Conservation (phyloP, 2,888 invertebrate genomes). For the Lepidocyrtoides sp. region DNA sequence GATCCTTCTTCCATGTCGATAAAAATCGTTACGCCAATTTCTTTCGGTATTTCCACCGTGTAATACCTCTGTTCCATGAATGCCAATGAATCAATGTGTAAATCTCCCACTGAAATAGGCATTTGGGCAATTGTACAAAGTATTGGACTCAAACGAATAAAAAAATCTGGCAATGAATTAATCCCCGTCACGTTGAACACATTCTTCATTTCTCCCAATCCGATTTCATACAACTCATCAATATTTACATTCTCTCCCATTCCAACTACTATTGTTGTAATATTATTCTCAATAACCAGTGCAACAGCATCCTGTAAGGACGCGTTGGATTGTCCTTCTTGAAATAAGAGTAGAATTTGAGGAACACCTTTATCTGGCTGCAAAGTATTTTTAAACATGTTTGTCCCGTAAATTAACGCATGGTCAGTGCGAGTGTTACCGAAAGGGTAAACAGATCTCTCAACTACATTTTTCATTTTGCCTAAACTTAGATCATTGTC, state of each 20-base stretch:
- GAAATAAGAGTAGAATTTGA: constrained; percentile 65
- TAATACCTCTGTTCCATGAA: constrained; percentile 71
- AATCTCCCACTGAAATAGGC: constrained; percentile 25
- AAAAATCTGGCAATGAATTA: constrained; percentile 73
- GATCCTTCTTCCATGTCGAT: constrained; percentile 10
- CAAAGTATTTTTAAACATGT: constrained; percentile 44
- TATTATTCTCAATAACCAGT: neutral
- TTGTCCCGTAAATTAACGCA: constrained; percentile 35
- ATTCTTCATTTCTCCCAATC: constrained; percentile 10
- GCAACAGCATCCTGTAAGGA: neutral
- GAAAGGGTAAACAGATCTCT: neutral
- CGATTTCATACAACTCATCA: constrained; percentile 59
- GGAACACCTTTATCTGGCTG: constrained; percentile 54
- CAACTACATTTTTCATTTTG: constrained; percentile 34
- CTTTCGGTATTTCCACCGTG: constrained; percentile 49
- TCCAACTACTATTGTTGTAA: constrained; percentile 75
- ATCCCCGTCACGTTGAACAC: constrained; percentile 59
- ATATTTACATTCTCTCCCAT: constrained; percentile 61
- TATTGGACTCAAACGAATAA: constrained; percentile 51
- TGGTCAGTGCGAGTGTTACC: constrained; percentile 55
- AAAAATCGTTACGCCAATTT: constrained; percentile 62
- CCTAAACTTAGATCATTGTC: constrained; percentile 6
- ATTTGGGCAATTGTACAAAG: constrained; percentile 77
- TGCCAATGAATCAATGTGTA: constrained; percentile 53
- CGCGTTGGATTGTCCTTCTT: constrained; percentile 63